Evolutionary conservation across 2,113 vertebrate species (phyloP).

Genomic region (Melanerpes formicivorus): DNA sequence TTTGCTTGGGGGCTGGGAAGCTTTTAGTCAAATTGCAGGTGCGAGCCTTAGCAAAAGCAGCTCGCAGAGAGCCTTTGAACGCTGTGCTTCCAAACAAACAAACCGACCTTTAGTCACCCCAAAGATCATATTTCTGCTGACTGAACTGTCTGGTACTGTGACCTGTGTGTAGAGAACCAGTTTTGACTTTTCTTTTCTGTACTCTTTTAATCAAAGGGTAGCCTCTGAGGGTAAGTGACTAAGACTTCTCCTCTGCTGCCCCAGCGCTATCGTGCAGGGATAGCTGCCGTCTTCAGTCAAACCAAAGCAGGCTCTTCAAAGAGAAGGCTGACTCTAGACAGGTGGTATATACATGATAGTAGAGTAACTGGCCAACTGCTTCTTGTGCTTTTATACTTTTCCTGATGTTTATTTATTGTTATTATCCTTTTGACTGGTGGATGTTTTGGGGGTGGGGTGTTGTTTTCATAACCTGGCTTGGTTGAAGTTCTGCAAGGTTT

Average conservation of each 20-base stretch:
- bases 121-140: constrained; percentile 78
- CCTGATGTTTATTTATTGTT: constrained; percentile 43
- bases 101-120: constrained; percentile 36
- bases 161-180: constrained; percentile 79
- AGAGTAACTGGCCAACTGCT: constrained; percentile 80
- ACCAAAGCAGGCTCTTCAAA: constrained; percentile 83
- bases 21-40: neutral
- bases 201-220: constrained; percentile 90
- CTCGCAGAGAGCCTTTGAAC: neutral
- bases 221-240: constrained; percentile 91
- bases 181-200: constrained; percentile 90
- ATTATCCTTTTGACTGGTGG: constrained; percentile 66
- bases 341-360: constrained; percentile 82
- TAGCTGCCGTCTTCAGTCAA: constrained; percentile 87
- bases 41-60: neutral
- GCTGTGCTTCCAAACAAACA: neutral
- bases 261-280: constrained; percentile 86
- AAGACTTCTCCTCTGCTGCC: constrained; percentile 90
- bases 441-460: neutral
- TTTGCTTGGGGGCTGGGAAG: constrained; percentile 18
- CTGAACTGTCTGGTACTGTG: constrained; percentile 86
- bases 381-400: constrained; percentile 71
- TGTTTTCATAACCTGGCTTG: constrained; percentile 31
- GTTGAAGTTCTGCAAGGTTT: constrained; percentile 18
- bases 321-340: constrained; percentile 87